A percentile compares a stretch with the other conserved stretches of the same genome.
Conservation (phyloP, 2,797 vertebrate genomes). For the Spondyliosoma cantharus region DNA sequence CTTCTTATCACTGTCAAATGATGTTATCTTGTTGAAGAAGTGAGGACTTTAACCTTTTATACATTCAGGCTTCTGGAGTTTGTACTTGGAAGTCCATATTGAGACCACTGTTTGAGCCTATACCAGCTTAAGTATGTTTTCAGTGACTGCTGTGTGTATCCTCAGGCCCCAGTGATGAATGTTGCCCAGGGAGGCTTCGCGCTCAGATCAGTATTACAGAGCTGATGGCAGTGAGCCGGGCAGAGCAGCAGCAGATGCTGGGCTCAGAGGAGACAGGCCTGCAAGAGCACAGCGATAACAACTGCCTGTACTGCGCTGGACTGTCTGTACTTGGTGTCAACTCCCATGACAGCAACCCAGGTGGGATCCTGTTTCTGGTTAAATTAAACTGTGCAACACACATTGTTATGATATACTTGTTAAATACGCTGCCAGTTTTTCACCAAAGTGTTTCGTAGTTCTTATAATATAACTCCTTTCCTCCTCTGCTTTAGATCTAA, state of each 20-base stretch:
- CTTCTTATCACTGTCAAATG: neutral
- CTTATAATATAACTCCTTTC: neutral
- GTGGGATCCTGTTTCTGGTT: constrained; percentile 65
- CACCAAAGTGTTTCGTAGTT: neutral
- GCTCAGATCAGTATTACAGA: constrained; percentile 91
- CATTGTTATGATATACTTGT: too few species aligned
- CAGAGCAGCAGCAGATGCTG: constrained; percentile 85
- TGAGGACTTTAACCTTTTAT: neutral
- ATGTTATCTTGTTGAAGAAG: neutral
- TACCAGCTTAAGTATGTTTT: neutral
- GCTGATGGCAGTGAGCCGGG: constrained; percentile 87
- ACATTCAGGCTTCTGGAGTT: neutral
- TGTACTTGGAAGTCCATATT: too few species aligned
- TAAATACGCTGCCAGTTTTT: neutral
- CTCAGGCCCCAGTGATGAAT: constrained; percentile 82
- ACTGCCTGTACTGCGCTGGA: constrained; percentile 92
- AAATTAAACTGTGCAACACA: neutral
- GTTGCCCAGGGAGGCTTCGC: constrained; percentile 59
- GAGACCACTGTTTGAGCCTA: neutral
- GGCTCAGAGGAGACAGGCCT: constrained; percentile 90
- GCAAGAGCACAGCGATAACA: constrained; percentile 91
- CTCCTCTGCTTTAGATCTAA: constrained; percentile 3
- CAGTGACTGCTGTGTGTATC: constrained; percentile 61
- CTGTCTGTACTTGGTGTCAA: constrained; percentile 81
- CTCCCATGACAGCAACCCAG: constrained; percentile 85